A percentile compares a stretch with the other conserved stretches of the same genome.
These are phyloP conservation scores for Spinibarbus caldwelli DNA, from an alignment of 2,797 vertebrate species.

Conservation along the genomic window DNA sequence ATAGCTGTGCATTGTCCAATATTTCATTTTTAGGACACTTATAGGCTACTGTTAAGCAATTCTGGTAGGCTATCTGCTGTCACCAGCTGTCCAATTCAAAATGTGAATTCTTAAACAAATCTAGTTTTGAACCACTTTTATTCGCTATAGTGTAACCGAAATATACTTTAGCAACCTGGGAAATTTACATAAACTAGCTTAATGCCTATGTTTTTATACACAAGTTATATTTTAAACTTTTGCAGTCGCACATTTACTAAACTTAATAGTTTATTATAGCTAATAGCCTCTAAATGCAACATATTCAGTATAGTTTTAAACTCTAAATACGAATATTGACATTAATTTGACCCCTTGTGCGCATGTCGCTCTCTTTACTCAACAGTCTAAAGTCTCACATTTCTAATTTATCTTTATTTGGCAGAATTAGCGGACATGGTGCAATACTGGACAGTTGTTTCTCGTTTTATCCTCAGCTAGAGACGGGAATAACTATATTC, in stretches of 20 bases:
- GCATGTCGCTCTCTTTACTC: slow-evolving; percentile 54
- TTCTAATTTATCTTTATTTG: slow-evolving; percentile 18
- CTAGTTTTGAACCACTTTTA: background rate
- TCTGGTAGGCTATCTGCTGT: too few relatives aligned
- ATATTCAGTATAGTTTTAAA: background rate
- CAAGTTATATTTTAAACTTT: background rate
- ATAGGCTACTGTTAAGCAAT: background rate
- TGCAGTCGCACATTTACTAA: background rate
- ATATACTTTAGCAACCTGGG: background rate
- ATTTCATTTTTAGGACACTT: background rate
- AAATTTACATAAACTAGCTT: background rate
- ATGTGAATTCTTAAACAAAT: background rate
- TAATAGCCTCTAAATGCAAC: background rate
- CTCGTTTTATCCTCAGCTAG: background rate
- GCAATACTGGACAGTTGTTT: background rate
- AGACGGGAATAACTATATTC: background rate
- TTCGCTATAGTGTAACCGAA: background rate
- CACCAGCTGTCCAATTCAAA: background rate
- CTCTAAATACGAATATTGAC: slow-evolving; percentile 11
- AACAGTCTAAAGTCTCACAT: slow-evolving; percentile 58
- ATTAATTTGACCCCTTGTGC: slow-evolving; percentile 44
- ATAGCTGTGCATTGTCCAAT: too few relatives aligned
- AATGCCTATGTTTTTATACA: background rate
- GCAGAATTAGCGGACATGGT: background rate
- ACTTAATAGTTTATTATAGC: background rate